Percentiles rank a stretch among this genome's conserved stretches.
These are phyloP conservation scores for Colletes gigas DNA, from an alignment of 1,140 invertebrate genomes.

Conservation along the genomic window DNA sequence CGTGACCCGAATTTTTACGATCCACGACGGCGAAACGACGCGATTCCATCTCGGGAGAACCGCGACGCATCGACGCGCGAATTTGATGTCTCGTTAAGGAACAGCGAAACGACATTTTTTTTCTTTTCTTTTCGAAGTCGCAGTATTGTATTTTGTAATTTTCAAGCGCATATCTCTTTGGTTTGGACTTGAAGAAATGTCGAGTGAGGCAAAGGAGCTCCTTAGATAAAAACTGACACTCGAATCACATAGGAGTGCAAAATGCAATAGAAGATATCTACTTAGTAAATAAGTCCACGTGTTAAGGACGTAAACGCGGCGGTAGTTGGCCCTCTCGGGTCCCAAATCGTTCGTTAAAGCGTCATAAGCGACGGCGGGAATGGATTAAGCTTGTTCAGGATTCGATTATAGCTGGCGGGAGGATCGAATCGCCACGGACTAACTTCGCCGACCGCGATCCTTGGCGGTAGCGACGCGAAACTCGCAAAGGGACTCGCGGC, in stretches of 20 bases:
- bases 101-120: not conserved
- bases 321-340: slow-evolving; percentile 25
- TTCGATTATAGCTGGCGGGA: slow-evolving; percentile 60
- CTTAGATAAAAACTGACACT: too few relatives aligned
- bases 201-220: too few relatives aligned
- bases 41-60: slow-evolving; percentile 31
- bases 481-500: slow-evolving; percentile 58
- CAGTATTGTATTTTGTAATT: too few relatives aligned
- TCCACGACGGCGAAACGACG: slow-evolving; percentile 32
- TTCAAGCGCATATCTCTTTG: too few relatives aligned
- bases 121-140: not conserved
- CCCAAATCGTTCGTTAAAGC: slow-evolving; percentile 25
- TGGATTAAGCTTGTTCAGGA: slow-evolving; percentile 51
- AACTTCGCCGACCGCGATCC: slow-evolving; percentile 70
- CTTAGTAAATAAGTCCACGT: too few relatives aligned
- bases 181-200: too few relatives aligned
- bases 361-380: slow-evolving; percentile 29
- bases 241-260: too few relatives aligned
- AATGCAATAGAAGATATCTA: too few relatives aligned
- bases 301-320: slow-evolving; percentile 28
- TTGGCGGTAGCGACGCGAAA: slow-evolving; percentile 43
- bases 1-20: slow-evolving; percentile 67
- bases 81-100: slow-evolving; percentile 22
- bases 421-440: slow-evolving; percentile 61
- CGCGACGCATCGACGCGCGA: slow-evolving; percentile 29